A percentile compares a stretch with the other conserved stretches of the same genome.
Conservation (phyloP, 37 sponge, comb jelly and placozoan species). For the Ephydatia muelleri region DNA sequence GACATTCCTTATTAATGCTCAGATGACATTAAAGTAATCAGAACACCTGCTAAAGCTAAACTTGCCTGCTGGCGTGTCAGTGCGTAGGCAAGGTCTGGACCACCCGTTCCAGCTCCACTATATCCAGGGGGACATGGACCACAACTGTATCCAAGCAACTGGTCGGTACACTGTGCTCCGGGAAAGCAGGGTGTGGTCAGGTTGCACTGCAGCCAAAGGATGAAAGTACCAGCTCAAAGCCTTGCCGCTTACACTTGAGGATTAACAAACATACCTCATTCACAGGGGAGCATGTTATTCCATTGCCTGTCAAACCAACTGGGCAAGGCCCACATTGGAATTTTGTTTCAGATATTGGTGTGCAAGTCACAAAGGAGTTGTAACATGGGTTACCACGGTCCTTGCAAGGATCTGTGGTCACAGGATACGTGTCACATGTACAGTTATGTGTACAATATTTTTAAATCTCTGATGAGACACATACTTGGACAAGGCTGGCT, state of each 20-base stretch:
- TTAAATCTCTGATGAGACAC: neutral
- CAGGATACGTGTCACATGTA: too few relatives aligned
- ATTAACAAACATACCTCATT: conserved; percentile 57
- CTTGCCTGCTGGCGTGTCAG: conserved; percentile 50
- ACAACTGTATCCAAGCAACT: conserved; percentile 74
- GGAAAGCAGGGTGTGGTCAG: conserved; percentile 65
- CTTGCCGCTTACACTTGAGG: neutral
- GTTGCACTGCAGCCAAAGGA: conserved; percentile 37
- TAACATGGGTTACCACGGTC: conserved; percentile 64
- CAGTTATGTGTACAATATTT: neutral
- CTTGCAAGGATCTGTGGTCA: conserved; percentile 64
- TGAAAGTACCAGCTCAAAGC: neutral
- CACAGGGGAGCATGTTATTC: conserved; percentile 48
- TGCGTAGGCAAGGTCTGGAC: conserved; percentile 55
- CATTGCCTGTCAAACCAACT: conserved; percentile 75
- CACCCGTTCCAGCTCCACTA: conserved; percentile 42
- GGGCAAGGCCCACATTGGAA: conserved; percentile 90
- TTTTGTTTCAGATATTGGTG: conserved; percentile 50
- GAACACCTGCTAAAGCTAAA: neutral
- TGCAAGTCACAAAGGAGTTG: conserved; percentile 31
- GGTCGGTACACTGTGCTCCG: conserved; percentile 55
- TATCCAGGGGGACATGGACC: conserved; percentile 86
- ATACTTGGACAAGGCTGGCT: conserved; percentile 68
- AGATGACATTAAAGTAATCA: too few relatives aligned
- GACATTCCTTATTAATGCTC: neutral